Percentiles rank a stretch among this genome's conserved stretches.
phyloP scores from a whole-genome alignment of 1,140 invertebrate genomes.

The Acromyrmex echinatior region DNA sequence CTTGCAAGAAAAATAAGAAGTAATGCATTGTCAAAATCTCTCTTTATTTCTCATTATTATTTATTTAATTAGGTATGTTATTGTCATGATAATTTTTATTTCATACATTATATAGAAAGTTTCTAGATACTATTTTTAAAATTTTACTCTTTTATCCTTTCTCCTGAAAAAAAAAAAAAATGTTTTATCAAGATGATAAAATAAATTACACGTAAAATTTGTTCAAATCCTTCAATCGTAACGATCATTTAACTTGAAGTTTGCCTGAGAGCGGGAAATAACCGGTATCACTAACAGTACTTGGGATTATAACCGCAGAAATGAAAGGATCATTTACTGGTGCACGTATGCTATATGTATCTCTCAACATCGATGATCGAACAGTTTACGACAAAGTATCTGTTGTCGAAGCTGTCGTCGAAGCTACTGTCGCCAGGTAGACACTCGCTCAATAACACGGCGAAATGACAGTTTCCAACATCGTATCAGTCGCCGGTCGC shows the following conservation, averaged over 20 bases:
- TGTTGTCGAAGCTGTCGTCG: slow-evolving; percentile 16
- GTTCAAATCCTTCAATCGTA: not conserved
- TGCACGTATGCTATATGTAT: not conserved
- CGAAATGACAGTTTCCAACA: slow-evolving; percentile 17
- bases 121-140: not conserved
- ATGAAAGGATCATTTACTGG: slow-evolving; percentile 7
- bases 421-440: not conserved
- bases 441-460: slow-evolving; percentile 30
- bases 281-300: slow-evolving; percentile 13
- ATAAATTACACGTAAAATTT: not conserved
- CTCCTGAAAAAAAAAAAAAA: not conserved
- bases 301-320: slow-evolving; percentile 12
- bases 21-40: not conserved
- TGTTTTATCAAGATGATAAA: not conserved
- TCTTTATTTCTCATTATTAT: not conserved
- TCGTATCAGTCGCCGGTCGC: slow-evolving; percentile 15
- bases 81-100: not conserved
- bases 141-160: not conserved
- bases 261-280: not conserved
- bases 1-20: not conserved
- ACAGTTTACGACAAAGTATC: slow-evolving; percentile 19
- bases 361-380: slow-evolving; percentile 1
- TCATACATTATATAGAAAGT: not conserved
- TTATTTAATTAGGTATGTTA: not conserved
- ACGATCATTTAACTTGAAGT: not conserved